Percentiles rank a stretch among this genome's conserved stretches.
These are phyloP conservation scores for Barypeithes pellucidus DNA, from an alignment of 2,888 invertebrate genomes.

Conservation along the genomic window DNA sequence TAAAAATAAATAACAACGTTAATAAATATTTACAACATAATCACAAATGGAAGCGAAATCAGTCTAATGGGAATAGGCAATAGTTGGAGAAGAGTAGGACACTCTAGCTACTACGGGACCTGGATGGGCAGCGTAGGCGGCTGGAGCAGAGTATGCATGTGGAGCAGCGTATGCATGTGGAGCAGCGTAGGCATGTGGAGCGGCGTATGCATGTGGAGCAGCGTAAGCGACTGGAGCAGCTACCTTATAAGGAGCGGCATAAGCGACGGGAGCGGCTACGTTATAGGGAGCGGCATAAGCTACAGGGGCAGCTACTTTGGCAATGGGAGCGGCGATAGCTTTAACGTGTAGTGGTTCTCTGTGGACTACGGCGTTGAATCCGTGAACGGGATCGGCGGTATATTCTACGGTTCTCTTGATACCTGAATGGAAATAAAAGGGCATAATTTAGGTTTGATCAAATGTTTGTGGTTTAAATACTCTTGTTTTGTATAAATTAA, in stretches of 20 bases:
- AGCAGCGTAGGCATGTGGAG: slow-evolving; percentile 33
- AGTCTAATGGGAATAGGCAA: slow-evolving; percentile 16
- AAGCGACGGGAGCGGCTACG: slow-evolving; percentile 12
- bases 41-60: slow-evolving; percentile 9
- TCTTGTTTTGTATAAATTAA: too few species aligned
- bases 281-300: slow-evolving; percentile 28
- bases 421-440: slow-evolving; percentile 61
- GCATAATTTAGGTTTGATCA: too few species aligned
- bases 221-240: slow-evolving; percentile 54
- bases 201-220: slow-evolving; percentile 64
- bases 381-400: slow-evolving; percentile 72
- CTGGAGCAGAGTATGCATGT: slow-evolving; percentile 75
- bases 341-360: slow-evolving; percentile 67
- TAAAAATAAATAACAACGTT: slow-evolving; percentile 40
- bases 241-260: background rate
- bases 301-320: slow-evolving; percentile 68
- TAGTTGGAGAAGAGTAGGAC: slow-evolving; percentile 6
- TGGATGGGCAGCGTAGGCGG: slow-evolving; percentile 70
- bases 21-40: slow-evolving; percentile 28
- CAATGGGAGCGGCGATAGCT: slow-evolving; percentile 54
- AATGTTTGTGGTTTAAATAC: too few species aligned
- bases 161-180: slow-evolving; percentile 58
- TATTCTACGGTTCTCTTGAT: slow-evolving; percentile 79
- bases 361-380: slow-evolving; percentile 75
- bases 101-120: slow-evolving; percentile 66